These are phyloP conservation scores for Yponomeuta malinellus DNA, from an alignment of 2,888 invertebrate species.

Conservation along the genomic window DNA sequence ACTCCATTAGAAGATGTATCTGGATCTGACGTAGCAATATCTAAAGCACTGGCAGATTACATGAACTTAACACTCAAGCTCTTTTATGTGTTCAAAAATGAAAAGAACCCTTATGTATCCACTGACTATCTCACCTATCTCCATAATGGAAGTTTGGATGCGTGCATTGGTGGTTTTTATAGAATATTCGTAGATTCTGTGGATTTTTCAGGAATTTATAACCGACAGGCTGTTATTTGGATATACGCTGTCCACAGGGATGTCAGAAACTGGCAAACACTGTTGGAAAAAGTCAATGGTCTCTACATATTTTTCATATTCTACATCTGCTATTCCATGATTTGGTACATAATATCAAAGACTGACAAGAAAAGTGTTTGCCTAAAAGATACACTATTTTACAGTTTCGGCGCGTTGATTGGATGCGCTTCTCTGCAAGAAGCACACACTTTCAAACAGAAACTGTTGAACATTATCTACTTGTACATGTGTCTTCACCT, in stretches of 20 bases:
- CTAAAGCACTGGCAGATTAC: constrained; percentile 46
- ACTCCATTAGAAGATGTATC: constrained; percentile 32
- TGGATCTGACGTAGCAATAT: constrained; percentile 48
- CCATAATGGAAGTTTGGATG: constrained; percentile 47
- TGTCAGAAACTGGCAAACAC: constrained; percentile 42
- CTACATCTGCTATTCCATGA: constrained; percentile 38
- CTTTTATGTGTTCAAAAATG: constrained; percentile 34
- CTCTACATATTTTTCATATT: constrained; percentile 49
- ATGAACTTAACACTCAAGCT: constrained; percentile 44
- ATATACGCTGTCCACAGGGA: constrained; percentile 42
- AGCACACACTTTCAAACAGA: constrained; percentile 45
- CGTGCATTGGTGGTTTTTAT: constrained; percentile 51
- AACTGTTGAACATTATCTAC: constrained; percentile 43
- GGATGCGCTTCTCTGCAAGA: constrained; percentile 40
- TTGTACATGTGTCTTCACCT: constrained; percentile 45
- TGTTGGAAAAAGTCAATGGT: constrained; percentile 34
- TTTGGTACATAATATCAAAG: constrained; percentile 38
- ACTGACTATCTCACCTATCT: constrained; percentile 36
- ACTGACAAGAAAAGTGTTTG: constrained; percentile 36
- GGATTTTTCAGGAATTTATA: constrained; percentile 52
- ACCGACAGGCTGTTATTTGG: constrained; percentile 44
- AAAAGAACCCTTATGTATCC: constrained; percentile 33
- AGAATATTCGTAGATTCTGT: constrained; percentile 46
- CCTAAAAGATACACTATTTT: constrained; percentile 34
- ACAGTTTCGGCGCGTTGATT: constrained; percentile 48